Conservation (phyloP, 2,113 vertebrate genomes). For the Clarias gariepinus region DNA sequence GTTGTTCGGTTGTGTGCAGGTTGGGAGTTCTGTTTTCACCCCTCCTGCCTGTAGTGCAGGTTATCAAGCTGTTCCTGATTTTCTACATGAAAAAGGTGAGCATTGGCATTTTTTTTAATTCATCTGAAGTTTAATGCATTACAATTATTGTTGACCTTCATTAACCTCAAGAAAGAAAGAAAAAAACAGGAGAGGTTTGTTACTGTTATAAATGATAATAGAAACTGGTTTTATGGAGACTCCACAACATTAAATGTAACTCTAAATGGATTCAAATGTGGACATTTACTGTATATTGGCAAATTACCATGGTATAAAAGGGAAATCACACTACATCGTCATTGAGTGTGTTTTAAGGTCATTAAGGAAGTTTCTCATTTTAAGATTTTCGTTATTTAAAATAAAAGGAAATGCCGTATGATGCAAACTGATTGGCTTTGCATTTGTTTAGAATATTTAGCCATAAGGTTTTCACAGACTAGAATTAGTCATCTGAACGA, state of each 20-base stretch:
- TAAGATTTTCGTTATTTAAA: neutral
- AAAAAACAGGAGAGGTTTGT: neutral
- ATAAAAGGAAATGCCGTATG: neutral
- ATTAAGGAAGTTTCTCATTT: neutral
- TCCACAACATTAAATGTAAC: neutral
- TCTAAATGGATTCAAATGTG: neutral
- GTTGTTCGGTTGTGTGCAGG: slow-evolving; percentile 69
- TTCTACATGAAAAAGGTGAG: slow-evolving; percentile 91
- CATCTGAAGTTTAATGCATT: neutral
- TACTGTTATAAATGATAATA: neutral
- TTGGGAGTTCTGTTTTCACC: slow-evolving; percentile 85
- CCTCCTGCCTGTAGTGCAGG: slow-evolving; percentile 81
- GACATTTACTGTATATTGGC: neutral
- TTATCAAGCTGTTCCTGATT: slow-evolving; percentile 82
- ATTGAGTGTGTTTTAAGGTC: neutral
- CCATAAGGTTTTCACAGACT: neutral
- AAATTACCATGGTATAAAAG: neutral
- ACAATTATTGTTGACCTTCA: neutral
- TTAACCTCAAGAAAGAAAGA: no score
- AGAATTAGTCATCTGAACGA: neutral
- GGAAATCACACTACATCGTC: neutral
- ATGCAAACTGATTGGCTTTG: neutral
- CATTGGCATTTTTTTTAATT: neutral
- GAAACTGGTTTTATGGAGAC: neutral
- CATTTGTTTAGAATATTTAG: neutral